Base-by-base conservation (phyloP, 2,797 vertebrate species). In the Poecilia picta region DNA sequence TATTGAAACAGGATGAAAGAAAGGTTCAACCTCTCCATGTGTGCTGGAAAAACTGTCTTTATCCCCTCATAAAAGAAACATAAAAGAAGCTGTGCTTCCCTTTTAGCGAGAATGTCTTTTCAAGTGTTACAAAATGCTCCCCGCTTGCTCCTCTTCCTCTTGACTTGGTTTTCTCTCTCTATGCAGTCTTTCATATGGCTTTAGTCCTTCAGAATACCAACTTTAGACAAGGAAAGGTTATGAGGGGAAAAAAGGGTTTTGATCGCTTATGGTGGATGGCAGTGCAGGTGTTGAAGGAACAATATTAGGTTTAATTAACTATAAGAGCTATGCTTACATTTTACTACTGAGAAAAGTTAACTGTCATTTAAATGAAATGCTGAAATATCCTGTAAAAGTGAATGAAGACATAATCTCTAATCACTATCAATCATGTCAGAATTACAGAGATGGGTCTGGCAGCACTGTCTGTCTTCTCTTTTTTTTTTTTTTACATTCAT, bases 131-230 rank as follows among this genome's bases (percentile, higher is more conserved):
- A 91, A 80, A 86, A 89, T 47, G 31, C 86, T 83, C 85, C 81
- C 84, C 25, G 68, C 72, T 76, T 76, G 74, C 80, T 84, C 55
- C 71, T 72, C 79, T 83, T 85, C 49, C 72, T 80, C 47, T 79
- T 87, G 59, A 79, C 75, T 81, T 80, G 76, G 82, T 87, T 82
- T 28, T 72, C 53, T 80, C 80, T 66, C 85, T 79, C 76, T 80
- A 78, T 87, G 84, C 78, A 84, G 79, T 85, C 88, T 72, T 64
- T 81, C 83, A 81, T 94, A 91, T 88, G 75, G 83, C 79, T 88
- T 83, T 71, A 77, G 95, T 96, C 96, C 94, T 78, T 94, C 93
- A 96, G 92, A 96, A 95, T 94, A 90, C 87, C 91, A 94, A 91
- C 93, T 94, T 89, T 92, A 93, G 85, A 93, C 89, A 91, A 86